These are phyloP conservation scores for Acanthiza pusilla DNA, from an alignment of 2,797 vertebrate genomes.

Conservation along the genomic window DNA sequence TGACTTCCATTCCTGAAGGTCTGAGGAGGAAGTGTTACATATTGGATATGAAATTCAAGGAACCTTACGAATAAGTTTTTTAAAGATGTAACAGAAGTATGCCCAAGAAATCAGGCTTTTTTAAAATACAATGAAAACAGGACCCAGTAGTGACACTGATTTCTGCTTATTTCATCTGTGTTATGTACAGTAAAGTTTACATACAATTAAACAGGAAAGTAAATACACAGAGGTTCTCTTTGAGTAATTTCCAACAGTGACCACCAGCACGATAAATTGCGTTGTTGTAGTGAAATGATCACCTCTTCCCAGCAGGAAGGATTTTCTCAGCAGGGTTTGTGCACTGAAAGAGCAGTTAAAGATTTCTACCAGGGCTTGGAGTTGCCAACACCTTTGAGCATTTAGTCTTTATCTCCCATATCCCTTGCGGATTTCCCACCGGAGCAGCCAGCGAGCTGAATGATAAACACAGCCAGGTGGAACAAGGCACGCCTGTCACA, in stretches of 20 bases:
- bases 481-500: background rate
- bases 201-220: background rate
- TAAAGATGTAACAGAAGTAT: background rate
- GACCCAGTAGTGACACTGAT: background rate
- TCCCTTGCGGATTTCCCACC: background rate
- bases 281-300: background rate
- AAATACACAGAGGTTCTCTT: background rate
- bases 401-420: background rate
- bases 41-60: background rate
- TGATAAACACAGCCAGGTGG: background rate
- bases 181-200: background rate
- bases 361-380: background rate
- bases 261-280: background rate
- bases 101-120: background rate
- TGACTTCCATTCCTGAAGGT: background rate
- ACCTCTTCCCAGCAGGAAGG: background rate
- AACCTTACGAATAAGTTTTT: background rate
- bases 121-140: background rate
- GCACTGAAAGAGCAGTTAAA: background rate
- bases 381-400: background rate
- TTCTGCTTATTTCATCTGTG: background rate
- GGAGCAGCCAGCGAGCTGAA: background rate
- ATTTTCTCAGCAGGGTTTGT: background rate
- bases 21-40: background rate
- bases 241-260: background rate